Evolutionary conservation across 2,797 vertebrate species (phyloP).

Genomic region (Eutrigla gurnardus): DNA sequence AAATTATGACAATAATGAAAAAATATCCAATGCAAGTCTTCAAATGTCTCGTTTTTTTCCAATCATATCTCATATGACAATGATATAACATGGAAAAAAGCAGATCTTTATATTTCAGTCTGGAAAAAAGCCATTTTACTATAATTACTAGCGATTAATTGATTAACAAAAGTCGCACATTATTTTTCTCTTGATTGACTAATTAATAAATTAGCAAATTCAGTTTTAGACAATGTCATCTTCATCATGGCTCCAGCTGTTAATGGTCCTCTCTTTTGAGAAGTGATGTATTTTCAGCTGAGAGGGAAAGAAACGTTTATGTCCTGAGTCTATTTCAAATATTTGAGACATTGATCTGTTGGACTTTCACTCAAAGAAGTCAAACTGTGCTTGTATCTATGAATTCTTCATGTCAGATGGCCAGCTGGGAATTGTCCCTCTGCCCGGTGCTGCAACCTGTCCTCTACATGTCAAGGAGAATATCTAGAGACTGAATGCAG

Average conservation of each 20-base stretch:
- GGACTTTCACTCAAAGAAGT: conserved; percentile 24
- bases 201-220: neutral
- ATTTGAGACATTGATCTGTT: conserved; percentile 36
- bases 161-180: neutral
- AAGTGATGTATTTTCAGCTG: conserved; percentile 27
- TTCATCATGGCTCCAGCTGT: conserved; percentile 13
- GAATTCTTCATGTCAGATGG: conserved; percentile 29
- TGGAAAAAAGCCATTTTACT: neutral
- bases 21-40: neutral
- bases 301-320: conserved; percentile 18
- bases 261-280: neutral
- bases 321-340: conserved; percentile 27
- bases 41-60: neutral
- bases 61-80: neutral
- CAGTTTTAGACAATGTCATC: neutral
- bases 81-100: neutral
- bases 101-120: neutral
- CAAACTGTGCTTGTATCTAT: conserved; percentile 35
- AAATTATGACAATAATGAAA: neutral
- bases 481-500: neutral
- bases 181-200: neutral
- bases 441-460: neutral
- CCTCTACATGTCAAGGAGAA: neutral
- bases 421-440: conserved; percentile 20
- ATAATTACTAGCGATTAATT: neutral